Evolutionary conservation across 2,113 vertebrate species (phyloP).

Genomic region (Halcyon malimbica): DNA sequence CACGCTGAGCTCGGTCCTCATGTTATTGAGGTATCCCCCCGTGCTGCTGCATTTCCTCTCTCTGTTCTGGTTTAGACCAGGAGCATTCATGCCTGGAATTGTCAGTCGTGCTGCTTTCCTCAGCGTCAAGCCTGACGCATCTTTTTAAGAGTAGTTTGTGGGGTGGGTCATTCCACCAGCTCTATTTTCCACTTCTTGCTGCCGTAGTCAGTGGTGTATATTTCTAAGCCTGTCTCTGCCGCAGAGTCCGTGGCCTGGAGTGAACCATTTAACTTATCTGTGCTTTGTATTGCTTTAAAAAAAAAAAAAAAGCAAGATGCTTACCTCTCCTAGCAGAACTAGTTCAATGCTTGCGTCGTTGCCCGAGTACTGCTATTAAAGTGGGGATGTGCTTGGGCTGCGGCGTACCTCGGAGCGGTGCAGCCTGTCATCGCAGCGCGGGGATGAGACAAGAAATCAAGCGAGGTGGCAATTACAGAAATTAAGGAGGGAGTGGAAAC

Average conservation of each 20-base stretch:
- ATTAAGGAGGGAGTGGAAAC: not conserved
- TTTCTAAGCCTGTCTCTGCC: not conserved
- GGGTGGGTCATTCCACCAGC: not conserved
- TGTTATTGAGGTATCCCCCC: not conserved
- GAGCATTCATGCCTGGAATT: not conserved
- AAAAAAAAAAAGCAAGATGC: not conserved
- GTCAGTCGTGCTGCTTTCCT: not conserved
- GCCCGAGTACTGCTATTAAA: not conserved
- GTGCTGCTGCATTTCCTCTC: not conserved
- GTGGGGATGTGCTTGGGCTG: not conserved
- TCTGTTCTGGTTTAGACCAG: not conserved
- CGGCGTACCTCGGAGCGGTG: not conserved
- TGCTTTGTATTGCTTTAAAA: not conserved
- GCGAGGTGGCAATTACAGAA: not conserved
- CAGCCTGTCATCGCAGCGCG: not conserved
- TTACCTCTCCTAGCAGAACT: not conserved
- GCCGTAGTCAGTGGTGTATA: fast-evolving
- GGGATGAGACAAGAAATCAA: not conserved
- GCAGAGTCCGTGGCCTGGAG: fast-evolving
- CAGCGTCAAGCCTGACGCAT: not conserved
- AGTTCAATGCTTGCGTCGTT: not conserved
- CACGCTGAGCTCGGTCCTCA: not conserved
- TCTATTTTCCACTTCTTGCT: not conserved
- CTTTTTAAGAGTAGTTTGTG: not conserved
- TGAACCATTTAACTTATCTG: not conserved